Base-by-base conservation (phyloP, 2,888 invertebrate genomes). In the Microctonus brassicae region DNA sequence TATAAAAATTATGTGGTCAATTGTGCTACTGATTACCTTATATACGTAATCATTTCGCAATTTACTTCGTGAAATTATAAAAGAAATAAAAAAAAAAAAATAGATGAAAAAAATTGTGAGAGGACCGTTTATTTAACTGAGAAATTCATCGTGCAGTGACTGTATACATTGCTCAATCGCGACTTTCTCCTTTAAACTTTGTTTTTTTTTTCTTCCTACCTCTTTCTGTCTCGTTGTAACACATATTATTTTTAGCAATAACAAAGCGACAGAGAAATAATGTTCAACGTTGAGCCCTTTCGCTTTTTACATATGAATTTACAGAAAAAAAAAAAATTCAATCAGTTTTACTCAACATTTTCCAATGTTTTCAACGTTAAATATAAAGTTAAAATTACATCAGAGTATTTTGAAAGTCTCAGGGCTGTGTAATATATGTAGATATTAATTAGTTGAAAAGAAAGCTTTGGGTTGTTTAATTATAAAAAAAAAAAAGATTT, bases 141-240 rank as follows among this genome's bases (percentile, higher is more conserved):
- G 73, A 74, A 73, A 69, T 72, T 73, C 73, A 73, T 76, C 69
- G 68, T 22, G 55, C 74, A 17, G 47, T 63, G 72, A 72, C 73
- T 68, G 71, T 70, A 72, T 17, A 57, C 39, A 26, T 73, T 75
- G 70, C 73, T 65, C 73, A 73, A 76, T 66, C 63, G 17, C 34
- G 65, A 47, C 47, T 47, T 47, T 64, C 64, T 33, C 53, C 55
- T 22, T 13, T 39, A 64, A 58, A 76, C 75, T 76, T 76, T 76
- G 75, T 72, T 75, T 64, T 47, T 20, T 17, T 17, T 47, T 17
- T 17, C 17, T 17, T n/a, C n/a, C n/a, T n/a, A n/a, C n/a, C n/a
- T n/a, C n/a, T n/a, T n/a, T n/a, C n/a, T n/a, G n/a, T n/a, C n/a
- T n/a, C n/a, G n/a, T n/a, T n/a, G n/a, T n/a, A n/a, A n/a, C n/a